phyloP scores from a whole-genome alignment of 2,888 invertebrate species.

The Pelosia muscerda region DNA sequence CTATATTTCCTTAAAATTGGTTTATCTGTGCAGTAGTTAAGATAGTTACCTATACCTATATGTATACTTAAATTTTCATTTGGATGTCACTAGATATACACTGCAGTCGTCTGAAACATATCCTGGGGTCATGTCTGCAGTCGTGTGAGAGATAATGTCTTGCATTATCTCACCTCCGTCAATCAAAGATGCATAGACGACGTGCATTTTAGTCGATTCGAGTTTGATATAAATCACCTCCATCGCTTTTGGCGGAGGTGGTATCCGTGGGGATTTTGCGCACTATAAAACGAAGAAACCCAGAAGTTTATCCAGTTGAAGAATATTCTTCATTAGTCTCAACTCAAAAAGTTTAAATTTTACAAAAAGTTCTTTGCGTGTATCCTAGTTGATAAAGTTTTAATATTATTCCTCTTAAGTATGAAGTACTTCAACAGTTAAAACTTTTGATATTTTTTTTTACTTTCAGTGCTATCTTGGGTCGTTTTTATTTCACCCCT shows the following conservation, averaged over 20 bases:
- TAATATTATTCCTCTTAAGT: neutral
- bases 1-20: too few species aligned
- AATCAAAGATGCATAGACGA: too few species aligned
- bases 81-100: neutral
- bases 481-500: slow-evolving; percentile 77
- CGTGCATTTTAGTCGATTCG: too few species aligned
- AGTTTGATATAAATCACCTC: too few species aligned
- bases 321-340: neutral
- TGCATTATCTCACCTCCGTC: too few species aligned
- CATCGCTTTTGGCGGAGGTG: too few species aligned
- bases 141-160: too few species aligned
- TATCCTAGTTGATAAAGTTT: neutral
- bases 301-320: neutral
- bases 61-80: too few species aligned
- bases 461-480: slow-evolving; percentile 65
- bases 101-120: neutral
- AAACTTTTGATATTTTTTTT: neutral
- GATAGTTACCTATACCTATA: neutral
- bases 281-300: neutral
- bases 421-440: neutral
- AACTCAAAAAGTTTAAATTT: neutral
- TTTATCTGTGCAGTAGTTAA: too few species aligned
- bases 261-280: too few species aligned
- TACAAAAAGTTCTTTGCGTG: neutral
- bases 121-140: too few species aligned